These are phyloP conservation scores for Ophion costatus DNA, from an alignment of 2,888 invertebrate genomes.

Conservation along the genomic window DNA sequence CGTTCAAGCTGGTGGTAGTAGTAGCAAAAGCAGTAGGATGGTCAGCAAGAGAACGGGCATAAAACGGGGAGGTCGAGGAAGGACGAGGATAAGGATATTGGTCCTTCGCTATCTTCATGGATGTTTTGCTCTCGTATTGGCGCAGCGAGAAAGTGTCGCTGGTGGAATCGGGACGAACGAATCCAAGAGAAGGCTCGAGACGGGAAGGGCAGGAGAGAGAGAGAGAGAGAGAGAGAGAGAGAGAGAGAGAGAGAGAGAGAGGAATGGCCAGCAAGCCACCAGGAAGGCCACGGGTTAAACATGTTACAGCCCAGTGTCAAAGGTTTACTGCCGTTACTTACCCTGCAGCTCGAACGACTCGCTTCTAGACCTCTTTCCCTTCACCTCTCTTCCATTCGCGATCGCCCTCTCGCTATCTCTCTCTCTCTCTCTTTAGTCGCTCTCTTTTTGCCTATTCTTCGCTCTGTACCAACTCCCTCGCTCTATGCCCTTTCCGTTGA, in stretches of 20 bases:
- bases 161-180: slow-evolving; percentile 64
- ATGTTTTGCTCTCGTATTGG: slow-evolving; percentile 46
- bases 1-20: slow-evolving; percentile 45
- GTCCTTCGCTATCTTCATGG: slow-evolving; percentile 55
- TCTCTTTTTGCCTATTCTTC: slow-evolving; percentile 68
- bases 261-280: slow-evolving; percentile 48
- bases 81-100: slow-evolving; percentile 33
- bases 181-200: slow-evolving; percentile 55
- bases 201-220: background rate
- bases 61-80: slow-evolving; percentile 27
- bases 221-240: background rate
- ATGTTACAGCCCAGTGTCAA: slow-evolving; percentile 75
- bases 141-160: slow-evolving; percentile 58
- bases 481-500: slow-evolving; percentile 65
- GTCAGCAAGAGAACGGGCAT: slow-evolving; percentile 53
- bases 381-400: slow-evolving; percentile 12
- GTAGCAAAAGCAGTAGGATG: slow-evolving; percentile 45
- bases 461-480: slow-evolving; percentile 57
- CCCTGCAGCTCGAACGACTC: slow-evolving; percentile 65
- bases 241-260: slow-evolving; percentile 44
- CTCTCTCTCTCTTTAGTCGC: slow-evolving; percentile 18
- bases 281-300: slow-evolving; percentile 72
- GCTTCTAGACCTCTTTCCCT: slow-evolving; percentile 64
- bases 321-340: slow-evolving; percentile 75
- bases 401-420: background rate